phyloP scores from a whole-genome alignment of 1,140 invertebrate genomes.

The Diachasmimorpha longicaudata region DNA sequence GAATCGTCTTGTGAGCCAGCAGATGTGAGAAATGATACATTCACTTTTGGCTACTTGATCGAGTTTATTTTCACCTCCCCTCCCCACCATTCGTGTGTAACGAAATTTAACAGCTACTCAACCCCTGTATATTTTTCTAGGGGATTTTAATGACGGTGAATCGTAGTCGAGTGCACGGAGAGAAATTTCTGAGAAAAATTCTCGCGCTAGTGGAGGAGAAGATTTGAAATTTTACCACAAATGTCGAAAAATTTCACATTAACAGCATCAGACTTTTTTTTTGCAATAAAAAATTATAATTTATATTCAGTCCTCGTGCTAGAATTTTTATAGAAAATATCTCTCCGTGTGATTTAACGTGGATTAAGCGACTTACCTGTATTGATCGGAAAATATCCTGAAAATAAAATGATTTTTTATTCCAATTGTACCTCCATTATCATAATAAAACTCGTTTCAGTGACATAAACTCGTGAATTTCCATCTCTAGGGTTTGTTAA shows the following conservation, averaged over 20 bases:
- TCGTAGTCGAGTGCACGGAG: slow-evolving; percentile 33
- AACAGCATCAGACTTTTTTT: too few relatives aligned
- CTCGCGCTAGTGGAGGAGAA: too few relatives aligned
- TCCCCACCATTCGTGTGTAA: neutral
- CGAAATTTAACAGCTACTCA: neutral
- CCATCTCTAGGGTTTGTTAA: slow-evolving; percentile 3
- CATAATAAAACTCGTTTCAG: neutral
- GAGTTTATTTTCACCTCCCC: neutral
- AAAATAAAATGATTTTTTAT: slow-evolving; percentile 58
- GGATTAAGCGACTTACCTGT: slow-evolving; percentile 56
- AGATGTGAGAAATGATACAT: neutral
- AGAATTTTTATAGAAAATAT: too few relatives aligned
- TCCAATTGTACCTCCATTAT: slow-evolving; percentile 42
- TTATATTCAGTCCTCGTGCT: too few relatives aligned
- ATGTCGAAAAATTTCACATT: too few relatives aligned
- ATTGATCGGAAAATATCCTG: slow-evolving; percentile 61
- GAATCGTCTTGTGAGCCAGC: too few relatives aligned
- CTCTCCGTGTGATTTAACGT: slow-evolving; percentile 45
- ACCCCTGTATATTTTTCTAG: neutral
- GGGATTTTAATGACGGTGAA: slow-evolving; percentile 37
- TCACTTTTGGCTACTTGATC: neutral
- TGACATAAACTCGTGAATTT: slow-evolving; percentile 24
- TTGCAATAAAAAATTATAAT: too few relatives aligned
- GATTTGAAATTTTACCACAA: too few relatives aligned
- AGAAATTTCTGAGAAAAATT: too few relatives aligned